phyloP scores from a whole-genome alignment of 1,140 invertebrate species.

The Drosophila suzukii region DNA sequence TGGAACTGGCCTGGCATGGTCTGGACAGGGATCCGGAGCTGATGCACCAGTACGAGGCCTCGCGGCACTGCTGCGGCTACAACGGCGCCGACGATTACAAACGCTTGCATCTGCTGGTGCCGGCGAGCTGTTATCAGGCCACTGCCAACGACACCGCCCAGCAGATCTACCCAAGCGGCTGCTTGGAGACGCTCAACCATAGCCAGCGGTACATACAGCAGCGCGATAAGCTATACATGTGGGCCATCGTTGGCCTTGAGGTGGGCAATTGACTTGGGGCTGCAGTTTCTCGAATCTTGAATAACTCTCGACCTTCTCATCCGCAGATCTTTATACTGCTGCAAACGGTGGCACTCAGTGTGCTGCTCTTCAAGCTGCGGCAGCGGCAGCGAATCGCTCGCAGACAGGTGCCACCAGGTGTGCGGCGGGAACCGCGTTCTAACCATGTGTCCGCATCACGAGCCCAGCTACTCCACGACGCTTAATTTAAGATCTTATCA shows the following conservation, averaged over 20 bases:
- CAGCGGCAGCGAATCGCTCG: constrained; percentile 35
- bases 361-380: constrained; percentile 60
- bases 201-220: constrained; percentile 51
- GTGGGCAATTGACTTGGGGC: constrained; percentile 38
- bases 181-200: constrained; percentile 48
- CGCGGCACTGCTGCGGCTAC: constrained; percentile 65
- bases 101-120: constrained; percentile 57
- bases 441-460: constrained; percentile 65
- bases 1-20: constrained; percentile 68
- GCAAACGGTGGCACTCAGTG: constrained; percentile 58
- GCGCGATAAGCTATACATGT: constrained; percentile 72
- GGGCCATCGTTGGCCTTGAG: constrained; percentile 74
- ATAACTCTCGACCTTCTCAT: background rate
- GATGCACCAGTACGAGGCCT: constrained; percentile 59
- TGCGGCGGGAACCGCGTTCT: constrained; percentile 58
- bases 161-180: constrained; percentile 53
- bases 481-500: constrained; percentile 29
- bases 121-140: constrained; percentile 74
- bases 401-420: constrained; percentile 66
- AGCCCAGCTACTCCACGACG: constrained; percentile 54
- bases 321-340: constrained; percentile 62
- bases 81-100: constrained; percentile 65
- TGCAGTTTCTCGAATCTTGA: background rate
- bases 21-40: constrained; percentile 51
- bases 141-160: constrained; percentile 30